Conservation (phyloP, 2,113 vertebrate genomes). For the Chionis minor region DNA sequence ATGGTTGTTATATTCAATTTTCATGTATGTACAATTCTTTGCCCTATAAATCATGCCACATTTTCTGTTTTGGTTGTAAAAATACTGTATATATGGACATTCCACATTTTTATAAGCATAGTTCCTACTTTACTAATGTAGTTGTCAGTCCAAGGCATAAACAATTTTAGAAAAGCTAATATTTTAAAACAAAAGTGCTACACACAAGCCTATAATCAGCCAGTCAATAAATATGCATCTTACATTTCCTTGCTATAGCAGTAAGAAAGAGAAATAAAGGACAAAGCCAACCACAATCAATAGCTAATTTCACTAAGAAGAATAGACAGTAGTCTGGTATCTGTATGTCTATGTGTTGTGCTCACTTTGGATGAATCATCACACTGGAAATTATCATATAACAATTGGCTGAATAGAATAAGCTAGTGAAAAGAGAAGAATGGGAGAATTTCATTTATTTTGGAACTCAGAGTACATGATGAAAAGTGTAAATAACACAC, state of each 20-base stretch:
- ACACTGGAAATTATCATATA: neutral
- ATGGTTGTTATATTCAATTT: neutral
- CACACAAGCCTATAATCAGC: neutral
- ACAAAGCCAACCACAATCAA: neutral
- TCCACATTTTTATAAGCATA: neutral
- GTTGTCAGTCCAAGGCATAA: neutral
- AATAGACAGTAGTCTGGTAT: neutral
- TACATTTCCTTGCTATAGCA: constrained; percentile 12
- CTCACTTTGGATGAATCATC: neutral
- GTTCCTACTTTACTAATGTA: neutral
- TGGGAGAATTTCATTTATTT: neutral
- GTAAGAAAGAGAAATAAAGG: neutral
- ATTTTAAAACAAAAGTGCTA: neutral
- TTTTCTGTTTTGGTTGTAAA: neutral
- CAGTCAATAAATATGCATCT: constrained; percentile 19
- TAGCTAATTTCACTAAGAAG: constrained; percentile 27
- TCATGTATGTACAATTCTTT: neutral
- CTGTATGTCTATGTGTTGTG: neutral
- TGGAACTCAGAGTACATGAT: neutral
- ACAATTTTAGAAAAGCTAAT: neutral
- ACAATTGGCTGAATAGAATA: neutral
- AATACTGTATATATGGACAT: neutral
- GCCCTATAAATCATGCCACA: neutral
- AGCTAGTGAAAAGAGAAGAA: neutral
- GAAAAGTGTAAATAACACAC: neutral